Evolutionary conservation across 2,113 vertebrate species (phyloP).

Genomic region (Takifugu flavidus): DNA sequence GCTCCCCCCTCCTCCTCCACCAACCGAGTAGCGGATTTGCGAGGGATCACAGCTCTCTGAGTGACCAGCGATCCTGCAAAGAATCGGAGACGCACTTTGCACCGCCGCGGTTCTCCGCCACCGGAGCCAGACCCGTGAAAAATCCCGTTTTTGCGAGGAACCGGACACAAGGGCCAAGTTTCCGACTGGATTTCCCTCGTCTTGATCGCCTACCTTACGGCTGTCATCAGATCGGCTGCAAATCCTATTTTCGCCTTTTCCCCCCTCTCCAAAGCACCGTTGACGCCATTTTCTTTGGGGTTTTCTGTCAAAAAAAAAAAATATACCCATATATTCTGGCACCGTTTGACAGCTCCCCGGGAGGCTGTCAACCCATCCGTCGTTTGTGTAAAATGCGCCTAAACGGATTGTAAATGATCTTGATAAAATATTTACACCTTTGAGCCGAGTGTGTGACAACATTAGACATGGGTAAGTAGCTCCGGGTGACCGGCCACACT

Average conservation of each 20-base stretch:
- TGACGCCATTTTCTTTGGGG: constrained; percentile 79
- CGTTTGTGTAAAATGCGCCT: constrained; percentile 68
- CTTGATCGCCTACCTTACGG: constrained; percentile 42
- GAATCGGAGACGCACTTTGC: constrained; percentile 43
- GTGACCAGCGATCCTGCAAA: constrained; percentile 63
- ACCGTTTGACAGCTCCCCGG: constrained; percentile 74
- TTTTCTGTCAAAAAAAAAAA: constrained; percentile 61
- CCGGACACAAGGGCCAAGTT: constrained; percentile 54
- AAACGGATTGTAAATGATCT: constrained; percentile 78
- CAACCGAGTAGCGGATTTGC: constrained; percentile 72
- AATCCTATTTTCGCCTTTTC: constrained; percentile 46
- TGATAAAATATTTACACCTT: constrained; percentile 68
- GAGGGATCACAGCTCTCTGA: constrained; percentile 69
- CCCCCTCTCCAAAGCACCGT: constrained; percentile 51
- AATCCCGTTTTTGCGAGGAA: constrained; percentile 41
- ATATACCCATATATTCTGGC: constrained; percentile 45
- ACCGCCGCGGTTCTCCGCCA: constrained; percentile 23
- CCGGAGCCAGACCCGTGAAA: constrained; percentile 33
- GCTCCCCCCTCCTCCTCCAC: constrained; percentile 30
- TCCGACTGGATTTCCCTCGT: constrained; percentile 46
- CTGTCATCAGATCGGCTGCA: constrained; percentile 55
- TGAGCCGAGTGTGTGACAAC: constrained; percentile 66
- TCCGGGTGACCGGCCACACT: constrained; percentile 52
- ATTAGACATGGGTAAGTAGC: constrained; percentile 81
- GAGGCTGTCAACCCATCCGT: constrained; percentile 74